Evolutionary conservation across 2,888 invertebrate genomes (phyloP), one percentile per base, ranked within the genome.

Genomic region (Cephus spinipes): DNA sequence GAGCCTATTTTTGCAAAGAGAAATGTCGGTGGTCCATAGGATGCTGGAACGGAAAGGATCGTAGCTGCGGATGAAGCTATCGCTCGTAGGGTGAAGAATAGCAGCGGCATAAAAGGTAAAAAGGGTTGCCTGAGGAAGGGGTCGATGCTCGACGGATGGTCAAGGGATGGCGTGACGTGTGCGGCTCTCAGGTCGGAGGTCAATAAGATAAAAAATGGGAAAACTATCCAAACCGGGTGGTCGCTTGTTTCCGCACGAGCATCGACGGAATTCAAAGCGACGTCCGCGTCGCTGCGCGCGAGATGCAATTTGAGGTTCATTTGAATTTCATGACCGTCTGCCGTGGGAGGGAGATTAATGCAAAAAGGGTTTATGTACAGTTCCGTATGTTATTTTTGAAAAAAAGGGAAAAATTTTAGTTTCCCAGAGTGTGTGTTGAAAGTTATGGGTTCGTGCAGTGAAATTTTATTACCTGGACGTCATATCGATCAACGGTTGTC

Each of bases 321-420:
- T 83, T 83, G 79, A 83, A 83, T 81, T 81, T 84, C 82, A 81
- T 83, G 83, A 78, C 82, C 79, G 77, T 79, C 23, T 36, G 73
- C 33, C 68, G 55, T 68, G 55, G 69, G 74, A 34, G 36, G 76
- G 34, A 69, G 73, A 76, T 73, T 74, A 76, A 69, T 75, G 73
- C 32, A 15, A 74, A 55, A 55, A 55, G 55, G 55, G 9, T 55
- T 23, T 9, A 55, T 23, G 55, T 23, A 55, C 23, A 23, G 9
- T 23, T 55, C 2, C 23, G 15, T 55, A 55, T 55, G 55, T 55
- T 55, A 55, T 55, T 55, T 55, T 55, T 23, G 4, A 6, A 55
- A 55, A 55, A 23, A 55, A 2, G 55, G 0, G 9, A 9, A 15
- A 23, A 55, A 55, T 23, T 55, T 23, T 55, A 55, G 6, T 23